Evolutionary conservation across 2,888 invertebrate genomes (phyloP).

Genomic region (Pandemis heparana): DNA sequence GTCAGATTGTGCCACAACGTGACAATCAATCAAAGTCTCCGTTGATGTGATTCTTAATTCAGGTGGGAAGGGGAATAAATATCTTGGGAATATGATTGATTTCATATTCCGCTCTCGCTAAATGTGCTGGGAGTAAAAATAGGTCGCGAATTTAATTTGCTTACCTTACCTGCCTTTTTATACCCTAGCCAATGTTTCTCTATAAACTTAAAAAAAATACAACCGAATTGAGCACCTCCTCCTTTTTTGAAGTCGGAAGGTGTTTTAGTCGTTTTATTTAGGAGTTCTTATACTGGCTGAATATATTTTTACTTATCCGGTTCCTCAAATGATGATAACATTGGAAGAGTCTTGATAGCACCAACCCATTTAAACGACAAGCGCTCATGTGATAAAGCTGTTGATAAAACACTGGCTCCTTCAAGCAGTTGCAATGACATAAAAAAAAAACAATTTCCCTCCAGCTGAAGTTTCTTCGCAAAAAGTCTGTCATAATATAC

Average conservation of each 20-base stretch:
- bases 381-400: not conserved
- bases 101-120: conserved; percentile 1
- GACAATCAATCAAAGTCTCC: conserved; percentile 21
- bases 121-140: not conserved
- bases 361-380: not conserved
- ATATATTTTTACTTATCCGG: too few species aligned
- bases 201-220: too few species aligned
- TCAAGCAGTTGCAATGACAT: not conserved
- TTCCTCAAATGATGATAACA: too few species aligned
- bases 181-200: too few species aligned
- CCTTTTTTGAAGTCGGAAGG: too few species aligned
- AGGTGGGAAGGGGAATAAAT: not conserved
- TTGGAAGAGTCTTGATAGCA: too few species aligned
- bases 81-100: conserved; percentile 3
- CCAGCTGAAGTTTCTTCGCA: conserved; percentile 4
- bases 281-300: too few species aligned
- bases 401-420: not conserved
- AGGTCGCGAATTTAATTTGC: not conserved
- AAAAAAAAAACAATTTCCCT: conserved; percentile 8
- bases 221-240: too few species aligned
- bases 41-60: conserved; percentile 22
- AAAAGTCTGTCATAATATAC: conserved; percentile 12
- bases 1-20: conserved; percentile 21
- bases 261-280: too few species aligned
- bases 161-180: not conserved